These are phyloP conservation scores for Halocynthia roretzi DNA, from an alignment of 23 tunicate species.

Conservation along the genomic window DNA sequence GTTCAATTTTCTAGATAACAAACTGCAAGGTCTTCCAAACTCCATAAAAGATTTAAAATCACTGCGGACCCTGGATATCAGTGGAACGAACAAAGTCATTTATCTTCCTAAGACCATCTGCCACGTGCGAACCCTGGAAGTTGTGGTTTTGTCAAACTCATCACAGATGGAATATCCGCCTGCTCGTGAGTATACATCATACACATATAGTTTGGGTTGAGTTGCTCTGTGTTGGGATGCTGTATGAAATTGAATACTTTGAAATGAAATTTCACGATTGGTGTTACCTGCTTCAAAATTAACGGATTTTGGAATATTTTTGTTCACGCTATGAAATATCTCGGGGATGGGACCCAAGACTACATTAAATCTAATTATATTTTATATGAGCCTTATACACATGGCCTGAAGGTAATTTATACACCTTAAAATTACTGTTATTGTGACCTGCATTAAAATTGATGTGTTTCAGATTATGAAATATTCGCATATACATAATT, in stretches of 20 bases:
- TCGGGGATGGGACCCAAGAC: too few species aligned
- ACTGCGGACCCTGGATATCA: slow-evolving; percentile 73
- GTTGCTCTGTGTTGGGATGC: too few species aligned
- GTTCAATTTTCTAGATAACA: slow-evolving; percentile 45
- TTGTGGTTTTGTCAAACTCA: slow-evolving; percentile 52
- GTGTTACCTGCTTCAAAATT: too few species aligned
- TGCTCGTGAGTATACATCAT: slow-evolving; percentile 35
- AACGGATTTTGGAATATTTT: not conserved
- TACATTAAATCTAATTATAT: too few species aligned
- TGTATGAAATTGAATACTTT: too few species aligned
- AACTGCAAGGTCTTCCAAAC: slow-evolving; percentile 50
- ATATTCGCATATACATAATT: too few species aligned
- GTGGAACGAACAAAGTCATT: slow-evolving; percentile 67
- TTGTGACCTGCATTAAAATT: too few species aligned
- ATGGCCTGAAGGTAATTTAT: too few species aligned
- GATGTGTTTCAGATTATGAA: too few species aligned
- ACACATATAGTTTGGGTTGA: not conserved
- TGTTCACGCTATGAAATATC: not conserved
- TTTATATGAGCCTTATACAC: too few species aligned
- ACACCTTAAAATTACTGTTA: too few species aligned
- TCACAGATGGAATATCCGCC: slow-evolving; percentile 79
- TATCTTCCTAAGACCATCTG: slow-evolving; percentile 83
- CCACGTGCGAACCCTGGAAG: slow-evolving; percentile 70
- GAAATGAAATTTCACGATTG: too few species aligned
- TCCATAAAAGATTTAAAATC: slow-evolving; percentile 29